Base-by-base conservation (phyloP, 2,888 invertebrate species). In the Thelaira solivaga region DNA sequence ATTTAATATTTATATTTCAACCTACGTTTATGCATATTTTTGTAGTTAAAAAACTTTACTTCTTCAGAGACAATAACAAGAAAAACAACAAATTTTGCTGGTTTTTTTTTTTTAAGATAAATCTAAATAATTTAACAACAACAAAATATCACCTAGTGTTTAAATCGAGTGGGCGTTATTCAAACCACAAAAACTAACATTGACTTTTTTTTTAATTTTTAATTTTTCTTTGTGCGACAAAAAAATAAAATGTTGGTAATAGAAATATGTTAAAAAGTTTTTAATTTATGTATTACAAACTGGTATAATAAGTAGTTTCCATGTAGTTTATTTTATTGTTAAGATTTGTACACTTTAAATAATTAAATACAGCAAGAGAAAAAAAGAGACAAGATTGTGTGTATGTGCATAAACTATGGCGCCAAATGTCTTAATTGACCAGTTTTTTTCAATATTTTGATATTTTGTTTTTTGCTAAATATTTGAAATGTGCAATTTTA, bases 81-180 rank as follows among this genome's bases (percentile, higher is more conserved):
- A 45, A 13, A 29, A 18, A 59, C 47, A 55, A 57, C 64, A 41
- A 41, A 41, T 73, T 49, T 49, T 39, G 57, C 47, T 57, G 39
- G 64, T 73, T 18, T 8, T 31, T 11, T 20, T 4, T 4, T n/a
- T 4, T 34, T 47, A 49, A 57, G 57, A 49, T 57, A 73, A 57
- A 57, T 41, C 39, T 65, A 7, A 49, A 49, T n/a, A 41, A 22
- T 18, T 41, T 59, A 31, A 41, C 7, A n/a, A 59, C 24, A 11
- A 39, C 53, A 53, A 62, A 74, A 59, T n/a, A n/a, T n/a, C n/a
- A 59, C 73, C 43, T 59, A 51, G n/a, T 67, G 45, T 20, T 45
- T 36, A 65, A 59, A 59, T 29, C 59, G 77, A 69, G 77, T 78
- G 77, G 77, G 77, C 77, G 77, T 73, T 69, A 47, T 61, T 49